A percentile compares a stretch with the other conserved stretches of the same genome.
Conservation (phyloP, 2,797 vertebrate genomes). For the Sebastes vulpes region DNA sequence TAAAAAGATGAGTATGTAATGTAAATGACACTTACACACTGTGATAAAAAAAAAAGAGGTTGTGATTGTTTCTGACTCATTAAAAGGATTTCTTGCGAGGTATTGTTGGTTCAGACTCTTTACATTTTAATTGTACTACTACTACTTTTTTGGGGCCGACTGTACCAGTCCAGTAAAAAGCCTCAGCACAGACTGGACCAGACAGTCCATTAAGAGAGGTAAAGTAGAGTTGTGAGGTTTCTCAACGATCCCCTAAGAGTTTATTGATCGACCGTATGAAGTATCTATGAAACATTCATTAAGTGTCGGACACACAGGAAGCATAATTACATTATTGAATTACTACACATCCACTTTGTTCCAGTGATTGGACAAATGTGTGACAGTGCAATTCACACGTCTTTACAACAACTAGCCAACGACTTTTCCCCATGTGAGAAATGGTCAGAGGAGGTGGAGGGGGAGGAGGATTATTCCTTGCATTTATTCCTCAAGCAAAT, state of each 20-base stretch:
- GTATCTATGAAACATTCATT: slow-evolving; percentile 48
- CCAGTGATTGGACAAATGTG: slow-evolving; percentile 25
- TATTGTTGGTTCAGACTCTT: background rate
- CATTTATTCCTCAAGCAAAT: slow-evolving; percentile 50
- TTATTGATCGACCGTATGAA: slow-evolving; percentile 47
- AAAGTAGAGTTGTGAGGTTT: slow-evolving; percentile 22
- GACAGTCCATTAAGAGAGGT: slow-evolving; percentile 17
- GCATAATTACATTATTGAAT: slow-evolving; percentile 58
- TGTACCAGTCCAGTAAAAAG: background rate
- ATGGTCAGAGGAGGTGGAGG: slow-evolving; percentile 5
- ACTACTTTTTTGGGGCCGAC: background rate
- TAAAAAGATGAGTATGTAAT: background rate
- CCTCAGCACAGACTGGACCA: background rate
- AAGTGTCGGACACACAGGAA: slow-evolving; percentile 33
- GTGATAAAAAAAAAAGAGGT: background rate
- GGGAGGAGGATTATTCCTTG: background rate
- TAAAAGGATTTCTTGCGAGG: background rate
- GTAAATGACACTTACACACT: background rate
- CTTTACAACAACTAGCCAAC: slow-evolving; percentile 28
- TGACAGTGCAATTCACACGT: slow-evolving; percentile 11
- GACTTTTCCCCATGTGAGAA: slow-evolving; percentile 29
- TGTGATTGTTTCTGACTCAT: background rate
- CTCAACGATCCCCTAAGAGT: slow-evolving; percentile 30
- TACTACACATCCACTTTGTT: slow-evolving; percentile 36
- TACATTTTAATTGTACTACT: background rate